Evolutionary conservation across 2,113 vertebrate genomes (phyloP), one percentile per base, ranked within the genome.

Genomic region (Otocyon megalotis): DNA sequence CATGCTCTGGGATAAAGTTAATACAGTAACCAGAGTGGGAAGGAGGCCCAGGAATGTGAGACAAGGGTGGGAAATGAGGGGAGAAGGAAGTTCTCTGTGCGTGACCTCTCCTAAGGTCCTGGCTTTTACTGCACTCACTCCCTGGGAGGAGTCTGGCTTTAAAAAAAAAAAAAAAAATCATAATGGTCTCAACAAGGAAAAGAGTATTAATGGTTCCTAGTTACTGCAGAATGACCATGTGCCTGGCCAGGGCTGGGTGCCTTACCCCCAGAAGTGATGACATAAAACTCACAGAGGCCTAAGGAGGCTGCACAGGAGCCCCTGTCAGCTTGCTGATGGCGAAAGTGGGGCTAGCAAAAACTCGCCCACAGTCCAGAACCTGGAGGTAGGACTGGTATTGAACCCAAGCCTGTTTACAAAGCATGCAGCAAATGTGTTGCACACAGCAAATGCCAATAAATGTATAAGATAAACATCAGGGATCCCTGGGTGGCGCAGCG

Each of bases 201-300:
- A 62, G 85, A 4, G 12, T 24, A 12, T 3, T 0, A 24, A 1
- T 2, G 30, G 19, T 58, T n/a, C 76, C 19, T 1, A 0, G 22
- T n/a, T 24, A n/a, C 30, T 3, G 1, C 69, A 5, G 35, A 22
- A 22, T 5, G 32, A 54, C 91, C 2, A 1, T 19, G 43, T 13
- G 62, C 19, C 60, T 0, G 24, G 80, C 74, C 80, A 67, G 58
- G 60, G 72, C 88, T 9, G 8, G 56, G 63, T 43, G 10, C 12
- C 0, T 24, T 22, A 63, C 13, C 37, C 48, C 17, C 3, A 2
- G 67, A 24, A 48, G 8, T 0, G 5, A 8, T 3, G 60, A 17
- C 2, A 43, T 56, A 8, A 20, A 93, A 54, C 24, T 65, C 72
- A 81, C 5, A 15, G 48, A 5, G 14, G 2, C 12, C 67, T 32